Evolutionary conservation across 2,888 invertebrate species (phyloP).

Genomic region (Doris montereyensis): DNA sequence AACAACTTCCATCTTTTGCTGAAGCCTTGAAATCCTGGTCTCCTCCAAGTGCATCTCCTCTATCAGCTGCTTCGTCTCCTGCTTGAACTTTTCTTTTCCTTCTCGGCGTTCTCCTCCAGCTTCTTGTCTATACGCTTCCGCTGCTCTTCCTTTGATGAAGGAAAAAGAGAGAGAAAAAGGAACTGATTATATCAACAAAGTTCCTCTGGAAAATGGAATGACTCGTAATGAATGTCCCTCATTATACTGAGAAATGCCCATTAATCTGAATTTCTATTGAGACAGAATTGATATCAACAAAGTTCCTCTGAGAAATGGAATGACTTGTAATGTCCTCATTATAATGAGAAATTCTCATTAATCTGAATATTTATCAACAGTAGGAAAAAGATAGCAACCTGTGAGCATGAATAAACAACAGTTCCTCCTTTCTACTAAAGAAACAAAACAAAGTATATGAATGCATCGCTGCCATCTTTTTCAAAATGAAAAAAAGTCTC

Average conservation of each 20-base stretch:
- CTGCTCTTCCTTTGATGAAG: constrained; percentile 81
- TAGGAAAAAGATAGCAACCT: too few relatives aligned
- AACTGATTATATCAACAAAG: neutral
- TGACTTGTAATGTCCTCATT: too few relatives aligned
- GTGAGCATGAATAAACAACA: too few relatives aligned
- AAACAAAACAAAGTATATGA: too few relatives aligned
- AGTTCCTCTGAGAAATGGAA: too few relatives aligned
- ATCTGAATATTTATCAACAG: too few relatives aligned
- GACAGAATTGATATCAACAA: neutral
- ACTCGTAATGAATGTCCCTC: neutral
- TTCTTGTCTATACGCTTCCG: constrained; percentile 92
- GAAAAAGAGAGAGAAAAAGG: neutral
- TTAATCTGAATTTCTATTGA: too few relatives aligned
- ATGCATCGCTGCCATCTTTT: too few relatives aligned
- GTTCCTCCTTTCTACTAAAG: too few relatives aligned
- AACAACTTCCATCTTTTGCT: constrained; percentile 90
- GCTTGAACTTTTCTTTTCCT: constrained; percentile 87
- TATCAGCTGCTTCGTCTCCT: constrained; percentile 88
- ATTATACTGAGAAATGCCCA: too few relatives aligned
- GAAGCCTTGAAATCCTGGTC: constrained; percentile 88
- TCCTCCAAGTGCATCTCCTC: constrained; percentile 89
- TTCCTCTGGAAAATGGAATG: neutral
- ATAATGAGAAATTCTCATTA: too few relatives aligned
- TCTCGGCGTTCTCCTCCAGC: constrained; percentile 90
- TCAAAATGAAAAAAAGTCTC: too few relatives aligned